phyloP scores from a whole-genome alignment of 1,140 invertebrate species.

The Ips typographus region DNA sequence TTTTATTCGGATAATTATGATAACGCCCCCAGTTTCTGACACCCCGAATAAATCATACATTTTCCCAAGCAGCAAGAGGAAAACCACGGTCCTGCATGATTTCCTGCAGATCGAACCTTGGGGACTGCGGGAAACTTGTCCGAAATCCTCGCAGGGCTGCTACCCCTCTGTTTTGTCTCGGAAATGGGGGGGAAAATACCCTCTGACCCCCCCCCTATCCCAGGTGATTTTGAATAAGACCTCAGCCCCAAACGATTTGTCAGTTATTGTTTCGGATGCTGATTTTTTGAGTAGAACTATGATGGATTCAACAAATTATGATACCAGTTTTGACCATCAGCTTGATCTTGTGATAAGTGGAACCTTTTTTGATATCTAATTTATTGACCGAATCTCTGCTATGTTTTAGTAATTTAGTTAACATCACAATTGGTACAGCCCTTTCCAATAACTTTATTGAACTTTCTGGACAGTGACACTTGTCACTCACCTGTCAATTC shows the following conservation, averaged over 20 bases:
- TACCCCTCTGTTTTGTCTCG: conserved; percentile 24
- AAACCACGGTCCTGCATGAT: conserved; percentile 39
- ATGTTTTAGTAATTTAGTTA: too few species aligned
- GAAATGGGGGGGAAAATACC: conserved; percentile 6
- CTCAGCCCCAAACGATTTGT: conserved; percentile 18
- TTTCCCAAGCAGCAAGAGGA: conserved; percentile 26
- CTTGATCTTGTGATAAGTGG: too few species aligned
- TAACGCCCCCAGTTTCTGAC: conserved; percentile 25
- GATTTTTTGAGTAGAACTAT: conserved; percentile 3
- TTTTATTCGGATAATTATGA: conserved; percentile 34
- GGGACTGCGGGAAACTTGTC: conserved; percentile 37
- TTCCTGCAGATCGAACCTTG: conserved; percentile 45
- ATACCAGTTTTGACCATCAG: too few species aligned
- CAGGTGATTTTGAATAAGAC: background rate
- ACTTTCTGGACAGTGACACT: too few species aligned
- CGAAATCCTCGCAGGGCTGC: conserved; percentile 17
- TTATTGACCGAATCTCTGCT: too few species aligned
- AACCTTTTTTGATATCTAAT: too few species aligned
- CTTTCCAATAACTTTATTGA: too few species aligned
- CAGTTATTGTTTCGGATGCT: conserved; percentile 13
- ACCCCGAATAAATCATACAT: conserved; percentile 31
- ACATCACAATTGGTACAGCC: too few species aligned
- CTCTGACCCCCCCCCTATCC: conserved; percentile 11
- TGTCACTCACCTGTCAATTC: too few species aligned
- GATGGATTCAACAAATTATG: background rate